phyloP scores from a whole-genome alignment of 2,113 vertebrate genomes.

The Microtus oregoni region DNA sequence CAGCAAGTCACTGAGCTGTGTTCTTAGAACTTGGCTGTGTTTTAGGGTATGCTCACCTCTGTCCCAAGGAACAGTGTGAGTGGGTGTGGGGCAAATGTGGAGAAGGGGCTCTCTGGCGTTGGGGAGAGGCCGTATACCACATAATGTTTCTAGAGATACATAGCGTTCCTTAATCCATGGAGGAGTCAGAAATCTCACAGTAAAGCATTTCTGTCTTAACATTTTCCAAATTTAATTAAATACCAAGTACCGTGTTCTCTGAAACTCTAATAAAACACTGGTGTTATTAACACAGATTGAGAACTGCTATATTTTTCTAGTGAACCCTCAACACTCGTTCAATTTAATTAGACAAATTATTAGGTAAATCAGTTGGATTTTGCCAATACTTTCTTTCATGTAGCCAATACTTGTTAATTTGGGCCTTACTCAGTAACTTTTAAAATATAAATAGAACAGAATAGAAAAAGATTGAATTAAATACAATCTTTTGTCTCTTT shows the following conservation, averaged over 20 bases:
- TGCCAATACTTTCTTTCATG: constrained; percentile 51
- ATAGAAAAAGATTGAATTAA: constrained; percentile 52
- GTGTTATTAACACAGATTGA: constrained; percentile 64
- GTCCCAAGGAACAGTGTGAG: constrained; percentile 42
- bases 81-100: background rate
- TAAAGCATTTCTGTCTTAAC: constrained; percentile 44
- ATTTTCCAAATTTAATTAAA: constrained; percentile 68
- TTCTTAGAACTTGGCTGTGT: constrained; percentile 52
- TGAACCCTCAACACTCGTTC: constrained; percentile 43
- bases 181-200: constrained; percentile 46
- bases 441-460: constrained; percentile 65
- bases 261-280: constrained; percentile 29
- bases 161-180: constrained; percentile 62
- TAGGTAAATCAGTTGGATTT: constrained; percentile 62
- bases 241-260: constrained; percentile 21
- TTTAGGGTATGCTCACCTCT: constrained; percentile 62
- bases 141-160: constrained; percentile 56
- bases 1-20: constrained; percentile 49
- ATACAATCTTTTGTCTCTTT: constrained; percentile 42
- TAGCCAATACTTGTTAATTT: constrained; percentile 59
- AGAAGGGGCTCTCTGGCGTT: background rate
- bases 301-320: constrained; percentile 49
- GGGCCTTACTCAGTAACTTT: constrained; percentile 60
- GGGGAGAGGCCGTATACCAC: constrained; percentile 21
- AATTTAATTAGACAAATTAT: constrained; percentile 70